Percentiles rank a stretch among this genome's conserved stretches.
Evolutionary conservation across 2,113 vertebrate genomes (phyloP).

Genomic region (Otocyon megalotis): DNA sequence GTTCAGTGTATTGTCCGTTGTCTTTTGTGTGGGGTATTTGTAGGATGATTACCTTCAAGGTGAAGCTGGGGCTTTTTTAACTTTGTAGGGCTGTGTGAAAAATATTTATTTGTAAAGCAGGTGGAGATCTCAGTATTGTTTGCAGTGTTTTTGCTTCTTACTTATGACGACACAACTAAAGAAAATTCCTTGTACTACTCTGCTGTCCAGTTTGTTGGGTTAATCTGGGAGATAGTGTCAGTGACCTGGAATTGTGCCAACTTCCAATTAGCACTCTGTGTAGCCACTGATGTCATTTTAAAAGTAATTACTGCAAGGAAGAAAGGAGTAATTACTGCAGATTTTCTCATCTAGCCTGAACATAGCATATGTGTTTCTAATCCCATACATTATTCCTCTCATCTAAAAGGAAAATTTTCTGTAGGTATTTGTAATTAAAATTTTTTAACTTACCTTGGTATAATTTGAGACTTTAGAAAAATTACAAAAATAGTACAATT

Average conservation of each 20-base stretch:
- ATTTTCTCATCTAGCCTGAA: conserved; percentile 60
- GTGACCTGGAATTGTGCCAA: conserved; percentile 69
- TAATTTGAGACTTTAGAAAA: not conserved
- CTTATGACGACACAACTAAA: not conserved
- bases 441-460: conserved; percentile 17
- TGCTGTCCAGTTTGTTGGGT: conserved; percentile 77
- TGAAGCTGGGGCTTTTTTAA: not conserved
- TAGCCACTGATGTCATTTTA: conserved; percentile 68
- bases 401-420: conserved; percentile 41
- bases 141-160: not conserved
- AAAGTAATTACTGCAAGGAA: conserved; percentile 55
- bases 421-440: not conserved
- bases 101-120: conserved; percentile 27
- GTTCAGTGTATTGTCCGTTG: not conserved
- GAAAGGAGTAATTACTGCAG: conserved; percentile 62
- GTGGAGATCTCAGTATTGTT: not conserved
- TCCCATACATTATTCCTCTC: conserved; percentile 19
- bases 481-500: not conserved
- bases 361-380: not conserved
- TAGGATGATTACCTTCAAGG: not conserved
- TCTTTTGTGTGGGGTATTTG: not conserved
- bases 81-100: conserved; percentile 34
- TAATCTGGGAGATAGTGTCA: conserved; percentile 74
- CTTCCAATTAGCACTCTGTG: conserved; percentile 69
- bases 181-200: conserved; percentile 47